Base-by-base conservation (phyloP, 2,888 invertebrate genomes). In the Neocrepidodera transversa region DNA sequence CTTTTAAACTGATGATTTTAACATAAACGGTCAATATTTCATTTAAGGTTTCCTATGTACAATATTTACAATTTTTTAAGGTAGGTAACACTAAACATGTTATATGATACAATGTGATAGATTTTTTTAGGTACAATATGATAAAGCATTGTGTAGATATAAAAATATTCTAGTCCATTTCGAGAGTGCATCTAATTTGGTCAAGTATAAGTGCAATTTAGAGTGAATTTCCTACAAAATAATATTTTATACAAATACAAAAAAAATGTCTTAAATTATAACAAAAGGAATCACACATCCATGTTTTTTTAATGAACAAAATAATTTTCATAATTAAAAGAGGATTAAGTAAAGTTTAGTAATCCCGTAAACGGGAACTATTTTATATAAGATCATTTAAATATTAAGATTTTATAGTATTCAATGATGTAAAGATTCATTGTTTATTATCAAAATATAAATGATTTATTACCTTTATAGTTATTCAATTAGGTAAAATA, bases 111-210 rank as follows among this genome's bases (percentile, higher is more conserved):
- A 68, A 67, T 57, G 65, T 68, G 68, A 68, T 69, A 67, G 68
- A 67, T 63, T 62, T 60, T 56, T 54, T 64, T 67, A 70, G 68
- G 71, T 71, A 68, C 67, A 68, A 11, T 62, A 69, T 68, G 67
- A 69, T 64, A 67, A 67, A 72, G 73, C 72, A 68, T 42, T 72
- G 67, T 66, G 68, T 67, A 61, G 63, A 65, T 73, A 74, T 63
- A 74, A 74, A 72, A 74, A 73, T 74, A 73, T 69, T 68, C 72
- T 72, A 73, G 68, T 68, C 69, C 67, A 66, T 71, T 65, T 68
- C n/a, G n/a, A n/a, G 54, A 66, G 70, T 70, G 73, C 72, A 68
- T 70, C 73, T 73, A 73, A 64, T 72, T 74, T 74, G 74, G 74
- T 74, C 74, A 72, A 62, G 70, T 64, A 68, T 42, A 23, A 42